A percentile compares a stretch with the other conserved stretches of the same genome.
Conservation (phyloP, 2,797 vertebrate genomes). For the Phylloscopus collybita region DNA sequence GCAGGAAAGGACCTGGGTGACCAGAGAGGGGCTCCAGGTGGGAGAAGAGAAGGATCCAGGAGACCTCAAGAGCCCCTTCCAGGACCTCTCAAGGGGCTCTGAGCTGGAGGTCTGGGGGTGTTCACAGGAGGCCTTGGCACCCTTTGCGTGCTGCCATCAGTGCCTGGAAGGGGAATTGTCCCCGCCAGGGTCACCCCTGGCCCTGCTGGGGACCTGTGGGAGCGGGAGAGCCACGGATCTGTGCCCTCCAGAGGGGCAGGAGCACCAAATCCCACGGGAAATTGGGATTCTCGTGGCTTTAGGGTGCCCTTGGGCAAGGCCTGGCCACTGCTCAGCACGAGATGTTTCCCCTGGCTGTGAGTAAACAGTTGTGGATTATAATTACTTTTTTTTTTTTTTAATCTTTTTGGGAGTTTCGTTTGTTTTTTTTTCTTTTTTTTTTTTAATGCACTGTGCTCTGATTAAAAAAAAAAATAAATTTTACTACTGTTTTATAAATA, state of each 20-base stretch:
- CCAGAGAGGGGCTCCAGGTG: background rate
- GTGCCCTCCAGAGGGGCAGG: background rate
- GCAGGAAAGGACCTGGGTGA: background rate
- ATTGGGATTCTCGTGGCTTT: background rate
- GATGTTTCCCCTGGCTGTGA: background rate
- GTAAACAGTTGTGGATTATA: conserved; percentile 46
- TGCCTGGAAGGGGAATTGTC: conserved; percentile 10
- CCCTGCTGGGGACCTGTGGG: background rate
- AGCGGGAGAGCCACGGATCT: accelerated
- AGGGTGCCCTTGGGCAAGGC: background rate
- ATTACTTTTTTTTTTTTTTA: background rate
- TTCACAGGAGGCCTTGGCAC: conserved; percentile 8
- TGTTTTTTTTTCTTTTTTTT: conserved; percentile 6
- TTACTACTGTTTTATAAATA: conserved; percentile 79
- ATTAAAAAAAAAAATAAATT: conserved; percentile 56
- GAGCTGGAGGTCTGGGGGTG: background rate
- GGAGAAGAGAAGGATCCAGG: background rate
- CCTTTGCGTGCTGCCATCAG: background rate
- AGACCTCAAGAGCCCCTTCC: background rate
- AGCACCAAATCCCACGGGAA: accelerated
- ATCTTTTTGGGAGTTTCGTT: background rate
- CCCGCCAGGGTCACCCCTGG: background rate
- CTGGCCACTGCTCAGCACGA: background rate
- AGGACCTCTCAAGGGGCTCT: accelerated
- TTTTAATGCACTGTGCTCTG: conserved; percentile 69